Base-by-base conservation (phyloP, 2,888 invertebrate genomes). In the Dolichopus griseipennis region DNA sequence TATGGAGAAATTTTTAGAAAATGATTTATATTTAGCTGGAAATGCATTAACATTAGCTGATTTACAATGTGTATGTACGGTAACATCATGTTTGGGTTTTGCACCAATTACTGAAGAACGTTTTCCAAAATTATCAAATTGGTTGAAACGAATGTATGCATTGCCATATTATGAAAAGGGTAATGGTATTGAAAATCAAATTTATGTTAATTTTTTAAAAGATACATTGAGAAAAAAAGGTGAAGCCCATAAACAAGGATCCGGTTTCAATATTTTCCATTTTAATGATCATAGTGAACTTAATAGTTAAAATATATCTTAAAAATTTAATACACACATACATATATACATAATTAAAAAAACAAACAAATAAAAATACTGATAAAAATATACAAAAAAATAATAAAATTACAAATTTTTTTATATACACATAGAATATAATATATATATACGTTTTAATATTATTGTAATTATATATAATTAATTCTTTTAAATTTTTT, bases 1-100 rank as follows among this genome's bases (percentile, higher is more conserved):
- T n/a, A 63, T 77, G 68, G 72, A 78, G 21, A 72, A 68, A 65
- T 72, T 76, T 69, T 69, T 78, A 66, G 70, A 74, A 20, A 73
- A 71, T 4, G 61, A 65, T 41, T 20, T 22, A 61, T 71, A 68
- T 52, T 20, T 70, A 12, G 69, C 64, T 1, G 71, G 70, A 6
- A 37, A 71, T 66, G 15, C 22, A 63, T 61, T 72, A 66, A 72
- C 72, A n/a, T 66, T 72, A 12, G 72, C 72, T 22, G 72, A 72
- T 69, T 63, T 72, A 18, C 69, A 68, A 41, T 69, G 69, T 61
- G 63, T 66, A 61, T n/a, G 68, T 1, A 71, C 71, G 5, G 33
- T 70, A 27, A 66, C 68, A 18, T 69, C 71, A 21, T 63, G 63
- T 43, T 37, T 67, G 63, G 66, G 68, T 20, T 68, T 72, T 41